A percentile compares a stretch with the other conserved stretches of the same genome.
Evolutionary conservation across 1,140 invertebrate genomes (phyloP).

Genomic region (Drosophila rufa): DNA sequence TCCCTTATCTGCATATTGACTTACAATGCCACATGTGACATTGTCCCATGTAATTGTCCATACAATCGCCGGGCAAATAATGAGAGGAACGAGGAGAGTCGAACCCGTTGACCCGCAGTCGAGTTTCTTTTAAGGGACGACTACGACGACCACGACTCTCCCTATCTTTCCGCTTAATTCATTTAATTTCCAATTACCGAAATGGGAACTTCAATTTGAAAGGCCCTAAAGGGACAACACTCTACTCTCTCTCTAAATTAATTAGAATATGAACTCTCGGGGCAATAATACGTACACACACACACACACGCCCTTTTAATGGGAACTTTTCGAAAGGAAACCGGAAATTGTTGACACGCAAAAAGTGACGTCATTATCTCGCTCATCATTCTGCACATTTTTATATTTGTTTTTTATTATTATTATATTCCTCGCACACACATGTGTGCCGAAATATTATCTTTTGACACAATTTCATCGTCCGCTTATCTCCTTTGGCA

Average conservation of each 20-base stretch:
- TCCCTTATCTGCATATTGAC: conserved; percentile 74
- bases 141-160: conserved; percentile 1
- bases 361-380: conserved; percentile 52
- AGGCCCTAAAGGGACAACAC: conserved; percentile 16
- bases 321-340: conserved; percentile 27
- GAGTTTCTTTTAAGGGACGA: conserved; percentile 44
- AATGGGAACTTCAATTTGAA: conserved; percentile 34
- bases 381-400: conserved; percentile 1
- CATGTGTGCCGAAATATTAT: conserved; percentile 56
- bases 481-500: conserved; percentile 54
- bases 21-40: conserved; percentile 53
- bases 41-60: conserved; percentile 65
- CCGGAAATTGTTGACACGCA: conserved; percentile 60
- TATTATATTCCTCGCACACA: conserved; percentile 3
- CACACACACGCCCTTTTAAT: conserved; percentile 25
- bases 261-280: conserved; percentile 46
- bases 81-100: conserved; percentile 9
- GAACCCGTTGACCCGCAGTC: conserved; percentile 72
- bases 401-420: conserved; percentile 11
- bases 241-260: conserved; percentile 55
- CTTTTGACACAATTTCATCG: conserved; percentile 70
- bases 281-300: conserved; percentile 13
- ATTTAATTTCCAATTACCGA: conserved; percentile 70
- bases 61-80: conserved; percentile 53
- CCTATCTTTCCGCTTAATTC: conserved; percentile 65